Conservation (phyloP, 1,140 invertebrate species). For the Drosophila takahashii region DNA sequence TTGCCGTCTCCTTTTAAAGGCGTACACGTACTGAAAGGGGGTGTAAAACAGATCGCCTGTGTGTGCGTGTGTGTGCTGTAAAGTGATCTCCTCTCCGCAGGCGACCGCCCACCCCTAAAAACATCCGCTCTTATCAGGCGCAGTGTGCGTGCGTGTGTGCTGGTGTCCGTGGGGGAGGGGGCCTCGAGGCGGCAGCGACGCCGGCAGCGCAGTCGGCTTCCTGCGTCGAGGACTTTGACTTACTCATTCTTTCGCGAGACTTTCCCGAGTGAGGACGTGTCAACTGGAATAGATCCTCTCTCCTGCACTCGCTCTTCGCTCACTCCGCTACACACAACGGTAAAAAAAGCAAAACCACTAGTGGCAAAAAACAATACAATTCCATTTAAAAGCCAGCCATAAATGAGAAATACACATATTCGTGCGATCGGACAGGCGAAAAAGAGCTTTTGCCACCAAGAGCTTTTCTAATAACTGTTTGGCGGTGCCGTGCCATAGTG, state of each 20-base stretch:
- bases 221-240: slow-evolving; percentile 79
- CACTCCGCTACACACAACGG: slow-evolving; percentile 18
- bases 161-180: neutral
- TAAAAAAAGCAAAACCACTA: slow-evolving; percentile 26
- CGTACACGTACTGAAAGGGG: slow-evolving; percentile 48
- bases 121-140: slow-evolving; percentile 65
- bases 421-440: slow-evolving; percentile 43
- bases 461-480: slow-evolving; percentile 55
- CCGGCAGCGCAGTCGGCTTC: slow-evolving; percentile 75
- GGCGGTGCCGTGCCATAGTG: slow-evolving; percentile 9
- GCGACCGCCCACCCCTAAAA: slow-evolving; percentile 68
- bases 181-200: slow-evolving; percentile 16
- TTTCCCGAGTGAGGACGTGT: slow-evolving; percentile 69
- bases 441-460: slow-evolving; percentile 30
- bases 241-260: slow-evolving; percentile 57
- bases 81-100: slow-evolving; percentile 73
- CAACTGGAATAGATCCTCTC: slow-evolving; percentile 21
- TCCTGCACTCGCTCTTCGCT: slow-evolving; percentile 1
- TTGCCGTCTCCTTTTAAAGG: slow-evolving; percentile 4
- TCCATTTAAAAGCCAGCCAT: slow-evolving; percentile 36
- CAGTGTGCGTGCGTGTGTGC: slow-evolving; percentile 36
- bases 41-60: slow-evolving; percentile 65
- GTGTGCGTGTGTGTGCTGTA: slow-evolving; percentile 40
- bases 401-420: slow-evolving; percentile 27
- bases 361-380: slow-evolving; percentile 38